Conservation (phyloP, 2,797 vertebrate species). For the Tiaroga cobitis region DNA sequence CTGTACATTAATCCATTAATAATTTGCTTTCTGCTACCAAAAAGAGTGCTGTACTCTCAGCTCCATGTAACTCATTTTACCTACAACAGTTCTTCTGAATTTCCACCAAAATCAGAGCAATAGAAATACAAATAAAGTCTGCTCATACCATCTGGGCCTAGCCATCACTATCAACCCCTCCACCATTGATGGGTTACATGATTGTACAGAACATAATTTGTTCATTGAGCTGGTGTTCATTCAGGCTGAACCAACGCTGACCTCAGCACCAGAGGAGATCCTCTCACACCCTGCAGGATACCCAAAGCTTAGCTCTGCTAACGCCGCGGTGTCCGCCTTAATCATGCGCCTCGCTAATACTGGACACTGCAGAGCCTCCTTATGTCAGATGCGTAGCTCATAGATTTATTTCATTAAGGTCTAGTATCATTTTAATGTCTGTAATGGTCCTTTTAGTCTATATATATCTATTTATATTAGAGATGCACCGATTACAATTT, state of each 20-base stretch:
- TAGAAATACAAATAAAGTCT: not conserved
- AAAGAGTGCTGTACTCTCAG: not conserved
- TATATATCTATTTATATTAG: not conserved
- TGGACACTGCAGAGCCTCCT: slow-evolving; percentile 44
- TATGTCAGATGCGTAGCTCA: slow-evolving; percentile 37
- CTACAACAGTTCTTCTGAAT: not conserved
- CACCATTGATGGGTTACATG: slow-evolving; percentile 2
- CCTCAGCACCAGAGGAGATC: slow-evolving; percentile 25
- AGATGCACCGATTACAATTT: no score
- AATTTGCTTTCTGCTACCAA: not conserved
- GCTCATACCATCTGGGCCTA: not conserved
- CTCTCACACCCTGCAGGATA: slow-evolving; percentile 10
- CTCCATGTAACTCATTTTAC: not conserved
- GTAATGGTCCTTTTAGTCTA: not conserved
- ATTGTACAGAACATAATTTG: slow-evolving; percentile 12
- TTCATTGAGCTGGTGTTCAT: slow-evolving; percentile 11
- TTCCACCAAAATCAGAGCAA: not conserved
- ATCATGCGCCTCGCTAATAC: slow-evolving; percentile 32
- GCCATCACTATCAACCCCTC: slow-evolving; percentile 17
- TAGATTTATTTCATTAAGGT: slow-evolving; percentile 10
- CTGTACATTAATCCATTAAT: not conserved
- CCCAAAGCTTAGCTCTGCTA: slow-evolving; percentile 21
- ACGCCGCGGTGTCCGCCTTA: not conserved
- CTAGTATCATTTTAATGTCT: not conserved
- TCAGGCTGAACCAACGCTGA: slow-evolving; percentile 21